Evolutionary conservation across 2,113 vertebrate species (phyloP), one percentile per base, ranked within the genome.

Genomic region (Rhabdornis inornatus): DNA sequence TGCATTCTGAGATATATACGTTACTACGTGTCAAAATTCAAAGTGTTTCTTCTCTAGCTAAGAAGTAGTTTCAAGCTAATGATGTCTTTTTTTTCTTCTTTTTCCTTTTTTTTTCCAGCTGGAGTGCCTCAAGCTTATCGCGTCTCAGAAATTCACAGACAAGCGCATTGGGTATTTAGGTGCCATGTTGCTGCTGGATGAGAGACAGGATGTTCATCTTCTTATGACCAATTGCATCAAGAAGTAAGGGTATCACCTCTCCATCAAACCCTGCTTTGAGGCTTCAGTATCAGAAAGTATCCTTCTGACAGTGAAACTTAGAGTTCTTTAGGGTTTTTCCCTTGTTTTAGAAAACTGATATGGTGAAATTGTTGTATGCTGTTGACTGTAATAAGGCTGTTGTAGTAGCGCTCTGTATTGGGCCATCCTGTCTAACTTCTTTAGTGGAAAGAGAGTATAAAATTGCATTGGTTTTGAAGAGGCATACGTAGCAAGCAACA

Each of bases 171-270:
- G 99, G 95, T 99, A 99, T 97, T 98, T 99, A 97, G 99, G 99
- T 97, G 99, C 99, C 95, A 99, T 99, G 99, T 97, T 99, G 93
- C 98, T 99, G 84, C 96, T 99, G 97, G 99, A 99, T 71, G 99
- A 99, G 97, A 98, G 99, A 97, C 99, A 99, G 98, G 99, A 99
- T 92, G 99, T 99, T 87, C 99, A 99, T 98, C 98, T 99, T 97
- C 98, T 99, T 94, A 99, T 99, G 99, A 99, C 99, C 95, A 99
- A 99, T 97, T 99, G 99, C 98, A 99, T 99, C 97, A 99, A 99
- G 97, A 99, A 99, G 99, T 99, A 98, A 99, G 99, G 97, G 64
- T 80, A 68, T 47, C 63, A 75, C 70, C 84, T 92, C 61, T 83
- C 86, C 65, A 90, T 80, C 84, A 89, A 77, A 77, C 89, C 50